Base-by-base conservation (phyloP, 1,140 invertebrate genomes). In the Drosophila melanica region DNA sequence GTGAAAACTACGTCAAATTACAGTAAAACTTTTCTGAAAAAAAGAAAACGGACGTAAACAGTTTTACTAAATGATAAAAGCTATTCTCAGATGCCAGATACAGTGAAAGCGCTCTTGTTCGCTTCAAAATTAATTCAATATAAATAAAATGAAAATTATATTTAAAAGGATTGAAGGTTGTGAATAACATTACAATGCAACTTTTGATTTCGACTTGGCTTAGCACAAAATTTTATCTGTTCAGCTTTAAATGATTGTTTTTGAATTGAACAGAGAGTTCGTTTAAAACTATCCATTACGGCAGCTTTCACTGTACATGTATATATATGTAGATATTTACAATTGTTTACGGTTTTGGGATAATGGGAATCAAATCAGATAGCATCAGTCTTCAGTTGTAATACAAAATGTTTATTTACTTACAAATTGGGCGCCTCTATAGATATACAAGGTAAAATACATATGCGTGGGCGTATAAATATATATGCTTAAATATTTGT, bases 341-440 rank as follows among this genome's bases (percentile, higher is more conserved):
- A 73, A 50, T 67, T 60, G 20, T 37, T 65, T 44, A 41, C 27
- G 37, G 41, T 20, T 20, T 35, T 54, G 12, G 16, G 9, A 53
- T 27, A 39, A 30, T 27, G 41, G 54, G 41, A 39, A 45, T 1
- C 44, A 18, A 54, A 58, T 44, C 23, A 41, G 27, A 33, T 23
- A 16, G 23, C 18, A n/a, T 48, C 23, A 44, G 37, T 37, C 67
- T 64, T 54, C 57, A 80, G 58, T 75, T 87, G 76, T 79, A 77
- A 75, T 89, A 87, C 54, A 87, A 79, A 77, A 42, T 70, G 60
- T 84, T 89, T 82, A 87, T 84, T 87, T 79, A 87, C 84, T 82
- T 77, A 87, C 79, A 79, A 79, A 68, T 66, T 74, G 51, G 60
- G 55, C 54, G 74, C 62, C 14, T 58, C 44, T 45, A 59, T 27